Percentiles rank a stretch among this genome's conserved stretches.
Evolutionary conservation across 2,797 vertebrate species (phyloP).

Genomic region (Trematomus bernacchii): DNA sequence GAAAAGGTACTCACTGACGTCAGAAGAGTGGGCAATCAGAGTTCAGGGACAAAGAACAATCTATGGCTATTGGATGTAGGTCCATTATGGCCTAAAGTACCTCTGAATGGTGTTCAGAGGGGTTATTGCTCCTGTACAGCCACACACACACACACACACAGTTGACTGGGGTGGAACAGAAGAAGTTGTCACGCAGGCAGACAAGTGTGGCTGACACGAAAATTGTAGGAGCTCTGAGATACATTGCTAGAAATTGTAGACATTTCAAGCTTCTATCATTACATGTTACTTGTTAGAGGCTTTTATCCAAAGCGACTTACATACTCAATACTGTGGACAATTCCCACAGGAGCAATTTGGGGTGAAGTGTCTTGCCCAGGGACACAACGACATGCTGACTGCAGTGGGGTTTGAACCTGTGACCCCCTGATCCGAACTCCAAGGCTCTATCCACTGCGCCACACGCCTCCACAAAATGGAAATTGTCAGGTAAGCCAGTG

Average conservation of each 20-base stretch:
- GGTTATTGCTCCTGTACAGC: not conserved
- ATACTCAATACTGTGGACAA: too few relatives aligned
- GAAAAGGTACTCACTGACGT: conserved; percentile 26
- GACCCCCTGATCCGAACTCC: too few relatives aligned
- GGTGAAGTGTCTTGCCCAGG: too few relatives aligned
- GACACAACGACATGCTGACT: too few relatives aligned
- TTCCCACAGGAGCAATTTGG: too few relatives aligned
- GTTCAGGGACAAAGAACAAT: conserved; percentile 16
- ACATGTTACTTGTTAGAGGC: too few relatives aligned
- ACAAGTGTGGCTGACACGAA: not conserved
- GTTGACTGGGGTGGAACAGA: not conserved
- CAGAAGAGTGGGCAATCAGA: not conserved
- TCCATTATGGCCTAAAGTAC: not conserved
- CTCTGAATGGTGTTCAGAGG: not conserved
- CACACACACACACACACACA: not conserved
- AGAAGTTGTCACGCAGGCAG: not conserved
- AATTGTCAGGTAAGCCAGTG: not conserved
- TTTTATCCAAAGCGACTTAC: too few relatives aligned
- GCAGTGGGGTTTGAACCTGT: too few relatives aligned
- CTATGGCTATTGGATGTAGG: not conserved
- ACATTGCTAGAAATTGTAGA: conserved; percentile 5
- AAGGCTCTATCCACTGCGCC: too few relatives aligned
- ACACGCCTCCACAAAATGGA: too few relatives aligned
- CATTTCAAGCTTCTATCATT: conserved; percentile 20
- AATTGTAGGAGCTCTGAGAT: conserved; percentile 9